Conservation (phyloP, 2,113 vertebrate genomes). For the Willisornis vidua region DNA sequence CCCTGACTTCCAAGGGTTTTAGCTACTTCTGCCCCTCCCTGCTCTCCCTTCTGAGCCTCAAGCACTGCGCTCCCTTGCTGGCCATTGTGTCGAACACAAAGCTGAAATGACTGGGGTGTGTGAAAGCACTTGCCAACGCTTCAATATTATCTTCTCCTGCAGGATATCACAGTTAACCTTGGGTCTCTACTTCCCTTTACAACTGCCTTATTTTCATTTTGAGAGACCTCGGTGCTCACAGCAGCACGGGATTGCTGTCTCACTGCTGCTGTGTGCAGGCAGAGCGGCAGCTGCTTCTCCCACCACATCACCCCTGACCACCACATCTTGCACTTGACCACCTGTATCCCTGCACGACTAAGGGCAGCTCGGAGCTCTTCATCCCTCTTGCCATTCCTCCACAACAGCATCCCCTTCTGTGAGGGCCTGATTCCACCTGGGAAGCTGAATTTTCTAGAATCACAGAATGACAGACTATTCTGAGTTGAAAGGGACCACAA, state of each 20-base stretch:
- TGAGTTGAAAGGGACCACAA: no score
- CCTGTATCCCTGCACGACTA: neutral
- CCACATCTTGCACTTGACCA: neutral
- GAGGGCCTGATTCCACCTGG: neutral
- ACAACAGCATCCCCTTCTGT: neutral
- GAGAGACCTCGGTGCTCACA: rapidly evolving
- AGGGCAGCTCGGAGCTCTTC: neutral
- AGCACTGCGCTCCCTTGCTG: neutral
- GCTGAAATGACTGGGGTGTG: neutral
- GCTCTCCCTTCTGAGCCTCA: neutral
- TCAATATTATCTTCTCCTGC: slow-evolving; percentile 28
- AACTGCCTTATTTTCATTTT: neutral
- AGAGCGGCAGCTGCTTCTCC: neutral
- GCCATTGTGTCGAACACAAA: neutral
- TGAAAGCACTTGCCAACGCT: neutral
- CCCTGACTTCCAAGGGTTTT: neutral
- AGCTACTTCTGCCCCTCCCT: neutral
- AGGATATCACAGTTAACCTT: slow-evolving; percentile 21
- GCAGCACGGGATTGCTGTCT: neutral
- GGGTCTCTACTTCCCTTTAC: neutral
- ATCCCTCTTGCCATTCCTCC: neutral
- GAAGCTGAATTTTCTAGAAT: neutral
- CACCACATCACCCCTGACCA: rapidly evolving
- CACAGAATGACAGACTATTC: no score
- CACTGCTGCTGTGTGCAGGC: neutral